Evolutionary conservation across 2,113 vertebrate species (phyloP).

Genomic region (Vulpes vulpes): DNA sequence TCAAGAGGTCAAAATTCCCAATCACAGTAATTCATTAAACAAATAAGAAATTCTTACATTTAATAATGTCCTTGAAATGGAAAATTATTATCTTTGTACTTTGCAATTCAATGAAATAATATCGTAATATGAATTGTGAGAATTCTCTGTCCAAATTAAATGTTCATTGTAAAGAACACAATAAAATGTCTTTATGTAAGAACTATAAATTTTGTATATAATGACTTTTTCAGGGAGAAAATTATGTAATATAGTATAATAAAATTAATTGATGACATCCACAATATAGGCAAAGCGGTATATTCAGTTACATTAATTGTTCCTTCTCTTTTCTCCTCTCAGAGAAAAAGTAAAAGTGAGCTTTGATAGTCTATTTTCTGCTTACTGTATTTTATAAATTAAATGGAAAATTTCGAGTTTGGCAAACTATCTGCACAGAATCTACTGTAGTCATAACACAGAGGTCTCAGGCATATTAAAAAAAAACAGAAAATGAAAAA

Average conservation of each 20-base stretch:
- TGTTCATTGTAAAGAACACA: background rate
- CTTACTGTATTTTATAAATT: background rate
- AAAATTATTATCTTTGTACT: background rate
- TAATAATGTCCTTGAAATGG: background rate
- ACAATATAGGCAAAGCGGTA: constrained; percentile 22
- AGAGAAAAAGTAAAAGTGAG: background rate
- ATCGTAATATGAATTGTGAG: background rate
- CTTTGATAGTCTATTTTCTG: background rate
- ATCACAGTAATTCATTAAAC: background rate
- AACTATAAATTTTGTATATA: constrained; percentile 60
- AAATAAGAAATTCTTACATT: background rate
- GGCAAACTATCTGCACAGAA: background rate
- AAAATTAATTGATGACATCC: constrained; percentile 65
- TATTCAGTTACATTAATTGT: constrained; percentile 58
- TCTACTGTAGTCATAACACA: background rate
- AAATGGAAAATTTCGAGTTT: background rate
- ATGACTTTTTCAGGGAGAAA: constrained; percentile 57
- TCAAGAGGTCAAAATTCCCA: background rate
- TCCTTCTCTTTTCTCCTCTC: background rate
- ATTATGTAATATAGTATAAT: constrained; percentile 6
- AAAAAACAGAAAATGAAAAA: background rate
- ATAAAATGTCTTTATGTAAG: constrained; percentile 63
- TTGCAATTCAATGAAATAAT: background rate
- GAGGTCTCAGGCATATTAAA: background rate
- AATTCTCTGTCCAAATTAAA: constrained; percentile 63